Evolutionary conservation across 2,888 invertebrate species (phyloP), one percentile per base, ranked within the genome.

Genomic region (Drosophila anomalata): DNA sequence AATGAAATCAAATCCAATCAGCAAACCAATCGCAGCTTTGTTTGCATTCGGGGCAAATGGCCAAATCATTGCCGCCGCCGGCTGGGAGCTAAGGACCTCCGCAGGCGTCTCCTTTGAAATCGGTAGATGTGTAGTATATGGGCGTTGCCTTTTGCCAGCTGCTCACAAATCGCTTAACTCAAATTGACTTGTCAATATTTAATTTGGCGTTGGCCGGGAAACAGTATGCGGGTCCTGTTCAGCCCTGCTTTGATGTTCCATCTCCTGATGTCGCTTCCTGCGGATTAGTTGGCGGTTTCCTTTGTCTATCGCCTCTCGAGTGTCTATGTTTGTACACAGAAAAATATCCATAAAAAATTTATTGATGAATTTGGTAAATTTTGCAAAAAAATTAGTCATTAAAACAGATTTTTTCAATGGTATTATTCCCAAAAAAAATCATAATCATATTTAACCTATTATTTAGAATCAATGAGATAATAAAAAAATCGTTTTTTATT

Each of bases 171-270:
- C 85, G 86, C 77, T 87, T 87, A 87, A 82, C 88, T 85, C 79
- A 78, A 87, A 85, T 85, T 85, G 88, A 85, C 75, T 87, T 85
- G 84, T 87, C 84, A 85, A 85, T 85, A 87, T 85, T 87, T 85
- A 85, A 85, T 87, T 85, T 87, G 84, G 78, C 76, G 63, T 54
- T 55, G 55, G 44, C 58, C 44, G 47, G 63, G 58, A 39, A 55
- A 53, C 55, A 29, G 54, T 55, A 73, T 61, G 68, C 44, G 52
- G 50, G 67, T 29, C 22, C 58, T 59, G 55, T 41, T 24, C 61
- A 33, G 42, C 31, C 48, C 51, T 17, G 26, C 62, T 17, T 69
- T 76, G 80, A 80, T 75, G 56, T 55, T 3, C 5, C 22, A 24
- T 24, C 75, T 71, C 26, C 75, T 72, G 67, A 73, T 69, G 72